phyloP scores from a whole-genome alignment of 2,113 vertebrate species.

The Thalassarche chlororhynchos region DNA sequence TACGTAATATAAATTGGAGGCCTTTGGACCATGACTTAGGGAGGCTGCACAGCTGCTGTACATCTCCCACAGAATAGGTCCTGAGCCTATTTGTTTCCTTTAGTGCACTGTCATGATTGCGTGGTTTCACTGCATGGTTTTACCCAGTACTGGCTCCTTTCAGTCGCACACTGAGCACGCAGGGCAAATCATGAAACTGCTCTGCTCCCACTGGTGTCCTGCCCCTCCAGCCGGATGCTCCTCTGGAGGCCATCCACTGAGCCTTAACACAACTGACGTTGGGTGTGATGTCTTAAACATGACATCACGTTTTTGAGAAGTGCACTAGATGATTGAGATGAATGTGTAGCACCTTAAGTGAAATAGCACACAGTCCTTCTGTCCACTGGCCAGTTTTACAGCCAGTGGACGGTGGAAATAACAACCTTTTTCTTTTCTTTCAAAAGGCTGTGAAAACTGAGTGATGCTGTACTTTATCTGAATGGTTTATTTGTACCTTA shows the following conservation, averaged over 20 bases:
- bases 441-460: background rate
- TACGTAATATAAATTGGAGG: background rate
- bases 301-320: background rate
- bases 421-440: background rate
- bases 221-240: background rate
- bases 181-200: background rate
- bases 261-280: background rate
- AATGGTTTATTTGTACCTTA: background rate
- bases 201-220: background rate
- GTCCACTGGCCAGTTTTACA: background rate
- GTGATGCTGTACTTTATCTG: background rate
- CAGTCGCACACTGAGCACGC: fast-evolving
- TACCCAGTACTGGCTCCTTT: background rate
- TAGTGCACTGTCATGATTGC: no score
- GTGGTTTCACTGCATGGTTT: background rate
- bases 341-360: background rate
- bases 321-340: background rate
- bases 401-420: background rate
- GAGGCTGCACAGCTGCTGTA: background rate
- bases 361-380: background rate
- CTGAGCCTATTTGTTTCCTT: background rate
- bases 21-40: background rate
- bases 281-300: background rate
- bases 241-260: background rate
- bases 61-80: background rate